A percentile compares a stretch with the other conserved stretches of the same genome.
phyloP scores from a whole-genome alignment of 2,888 invertebrate species.

The Apoda limacodes region DNA sequence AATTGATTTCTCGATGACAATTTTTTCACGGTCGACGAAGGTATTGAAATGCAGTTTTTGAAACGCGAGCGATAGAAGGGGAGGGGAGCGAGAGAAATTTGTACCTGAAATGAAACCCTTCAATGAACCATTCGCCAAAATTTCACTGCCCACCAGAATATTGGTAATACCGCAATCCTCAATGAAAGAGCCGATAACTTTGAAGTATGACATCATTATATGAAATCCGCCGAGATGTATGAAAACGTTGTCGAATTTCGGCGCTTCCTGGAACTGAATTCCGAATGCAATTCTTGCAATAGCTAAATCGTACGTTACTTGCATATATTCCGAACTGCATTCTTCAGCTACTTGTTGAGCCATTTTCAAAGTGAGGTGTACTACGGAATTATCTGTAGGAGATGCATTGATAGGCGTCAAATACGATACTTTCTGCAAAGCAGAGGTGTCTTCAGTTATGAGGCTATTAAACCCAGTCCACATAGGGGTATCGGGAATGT shows the following conservation, averaged over 20 bases:
- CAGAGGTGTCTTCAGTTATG: background rate
- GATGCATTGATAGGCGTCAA: constrained; percentile 16
- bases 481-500: constrained; percentile 2
- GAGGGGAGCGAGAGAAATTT: constrained; percentile 24
- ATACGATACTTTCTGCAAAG: constrained; percentile 9
- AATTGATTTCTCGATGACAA: constrained; percentile 4
- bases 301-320: constrained; percentile 17
- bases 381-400: constrained; percentile 12
- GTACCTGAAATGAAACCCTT: constrained; percentile 24
- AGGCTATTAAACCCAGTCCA: background rate
- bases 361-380: constrained; percentile 22
- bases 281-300: constrained; percentile 14
- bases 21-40: constrained; percentile 12
- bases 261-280: constrained; percentile 6
- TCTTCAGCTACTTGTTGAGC: constrained; percentile 21
- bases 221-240: constrained; percentile 14
- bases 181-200: constrained; percentile 15
- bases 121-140: constrained; percentile 22
- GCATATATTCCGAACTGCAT: constrained; percentile 12
- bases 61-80: constrained; percentile 17
- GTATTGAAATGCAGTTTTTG: constrained; percentile 23
- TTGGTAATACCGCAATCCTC: constrained; percentile 19
- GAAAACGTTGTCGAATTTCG: constrained; percentile 8
- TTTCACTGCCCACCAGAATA: constrained; percentile 20
- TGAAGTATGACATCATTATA: constrained; percentile 13